Evolutionary conservation across 1,140 invertebrate species (phyloP), one percentile per base, ranked within the genome.

Genomic region (Euura lappo): DNA sequence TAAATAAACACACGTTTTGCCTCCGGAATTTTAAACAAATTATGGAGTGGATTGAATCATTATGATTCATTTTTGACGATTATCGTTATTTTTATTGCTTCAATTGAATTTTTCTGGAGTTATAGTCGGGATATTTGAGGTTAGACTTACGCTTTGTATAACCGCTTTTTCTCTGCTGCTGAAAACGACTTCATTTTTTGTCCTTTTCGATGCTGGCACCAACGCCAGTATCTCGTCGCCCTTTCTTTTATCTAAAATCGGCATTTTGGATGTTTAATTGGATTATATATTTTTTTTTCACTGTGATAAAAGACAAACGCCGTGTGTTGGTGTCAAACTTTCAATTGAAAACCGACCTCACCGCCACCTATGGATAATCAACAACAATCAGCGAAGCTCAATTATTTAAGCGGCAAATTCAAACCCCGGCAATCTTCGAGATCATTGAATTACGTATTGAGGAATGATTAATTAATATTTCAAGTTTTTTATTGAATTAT

Each of bases 111-210:
- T 1, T 28, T 64, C 13, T 13, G 0, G 28, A 42, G 67, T 3
- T 13, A n/a, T n/a, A n/a, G n/a, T 44, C 71, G 71, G 70, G 11
- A 71, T 44, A 10, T 7, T 44, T 44, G 69, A 80, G 77, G 75
- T 80, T 81, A 76, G 74, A 84, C 86, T 86, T 83, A 90, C 89
- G 65, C 90, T 89, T 81, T 91, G 90, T 72, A 92, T 86, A 3
- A 92, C 88, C n/a, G 91, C 90, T 84, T 92, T 93, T 83, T 93
- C 91, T 86, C 91, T 89, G 44, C 88, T 90, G 67, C 90, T 91
- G 6, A 90, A 89, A 43, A 90, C 88, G 65, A 94, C 90, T 86
- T 95, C 94, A 90, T 91, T 93, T 81, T 91, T 90, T 1, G 91
- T 90, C 79, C 91, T 91, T 84, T 94, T 95, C 0, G 90, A 87